Evolutionary conservation across 2,113 vertebrate species (phyloP).

Genomic region (Zootoca vivipara): DNA sequence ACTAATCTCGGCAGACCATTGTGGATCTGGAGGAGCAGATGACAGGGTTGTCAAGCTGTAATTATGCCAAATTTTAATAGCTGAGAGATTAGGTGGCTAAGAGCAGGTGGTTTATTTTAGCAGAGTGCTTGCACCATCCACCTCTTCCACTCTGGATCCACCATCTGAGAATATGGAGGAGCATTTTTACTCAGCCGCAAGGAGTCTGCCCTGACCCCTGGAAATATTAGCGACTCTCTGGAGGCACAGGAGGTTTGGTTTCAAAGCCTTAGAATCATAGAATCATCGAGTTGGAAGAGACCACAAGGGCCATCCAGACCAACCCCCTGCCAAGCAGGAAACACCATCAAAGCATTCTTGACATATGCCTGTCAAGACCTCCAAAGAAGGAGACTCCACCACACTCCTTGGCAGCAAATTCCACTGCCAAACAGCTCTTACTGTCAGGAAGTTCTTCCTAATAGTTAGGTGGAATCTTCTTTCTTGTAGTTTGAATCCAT

Average conservation of each 20-base stretch:
- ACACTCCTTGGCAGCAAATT: no score
- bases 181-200: not conserved
- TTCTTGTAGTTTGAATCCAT: no score
- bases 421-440: no score
- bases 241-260: not conserved
- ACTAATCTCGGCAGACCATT: not conserved
- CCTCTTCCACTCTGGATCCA: not conserved
- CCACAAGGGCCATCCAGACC: no score
- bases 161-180: not conserved
- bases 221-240: slow-evolving; percentile 21
- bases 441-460: no score
- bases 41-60: not conserved
- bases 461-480: no score
- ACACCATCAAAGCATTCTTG: no score
- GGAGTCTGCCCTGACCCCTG: slow-evolving; percentile 5
- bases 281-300: no score
- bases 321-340: no score
- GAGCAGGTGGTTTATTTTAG: not conserved
- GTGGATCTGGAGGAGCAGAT: not conserved
- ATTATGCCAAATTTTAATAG: not conserved
- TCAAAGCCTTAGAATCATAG: no score
- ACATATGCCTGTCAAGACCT: no score
- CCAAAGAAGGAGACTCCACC: no score
- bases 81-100: not conserved
- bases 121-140: rapidly evolving